phyloP scores from a whole-genome alignment of 2,113 vertebrate genomes.

The Amphiprion percula region DNA sequence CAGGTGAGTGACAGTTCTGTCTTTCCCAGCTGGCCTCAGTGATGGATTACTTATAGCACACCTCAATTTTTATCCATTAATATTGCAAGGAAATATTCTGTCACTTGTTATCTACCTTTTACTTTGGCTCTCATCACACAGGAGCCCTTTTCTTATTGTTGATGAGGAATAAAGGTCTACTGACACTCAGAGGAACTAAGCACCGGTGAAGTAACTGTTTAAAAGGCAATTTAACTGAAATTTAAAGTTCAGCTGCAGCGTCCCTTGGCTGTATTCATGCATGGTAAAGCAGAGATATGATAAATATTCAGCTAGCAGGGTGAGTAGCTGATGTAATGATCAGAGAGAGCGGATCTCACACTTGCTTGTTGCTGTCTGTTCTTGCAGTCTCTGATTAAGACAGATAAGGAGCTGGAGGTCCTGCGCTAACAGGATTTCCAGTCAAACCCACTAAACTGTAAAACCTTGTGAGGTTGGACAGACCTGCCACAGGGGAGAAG shows the following conservation, averaged over 20 bases:
- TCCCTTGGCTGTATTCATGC: neutral
- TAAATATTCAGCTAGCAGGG: conserved; percentile 50
- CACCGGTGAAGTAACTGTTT: neutral
- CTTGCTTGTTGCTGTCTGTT: conserved; percentile 49
- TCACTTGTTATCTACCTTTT: neutral
- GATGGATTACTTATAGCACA: neutral
- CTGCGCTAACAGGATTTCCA: conserved; percentile 54
- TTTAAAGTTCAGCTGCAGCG: conserved; percentile 11
- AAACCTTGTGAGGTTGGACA: conserved; percentile 41
- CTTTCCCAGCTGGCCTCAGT: neutral
- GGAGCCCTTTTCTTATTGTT: neutral
- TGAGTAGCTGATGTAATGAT: conserved; percentile 59
- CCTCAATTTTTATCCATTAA: neutral
- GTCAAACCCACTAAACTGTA: conserved; percentile 49
- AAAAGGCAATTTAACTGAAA: conserved; percentile 4
- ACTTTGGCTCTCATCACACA: neutral
- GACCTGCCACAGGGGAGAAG: conserved; percentile 41
- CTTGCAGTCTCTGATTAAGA: conserved; percentile 46
- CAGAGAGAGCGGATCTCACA: conserved; percentile 42
- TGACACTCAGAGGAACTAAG: neutral
- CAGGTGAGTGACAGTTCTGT: neutral
- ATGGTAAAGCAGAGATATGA: conserved; percentile 31
- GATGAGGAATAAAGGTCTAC: neutral
- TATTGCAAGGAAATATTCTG: neutral
- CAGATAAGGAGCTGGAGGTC: conserved; percentile 55